Evolutionary conservation across 2,888 invertebrate genomes (phyloP).

Genomic region (Conus canariensis): DNA sequence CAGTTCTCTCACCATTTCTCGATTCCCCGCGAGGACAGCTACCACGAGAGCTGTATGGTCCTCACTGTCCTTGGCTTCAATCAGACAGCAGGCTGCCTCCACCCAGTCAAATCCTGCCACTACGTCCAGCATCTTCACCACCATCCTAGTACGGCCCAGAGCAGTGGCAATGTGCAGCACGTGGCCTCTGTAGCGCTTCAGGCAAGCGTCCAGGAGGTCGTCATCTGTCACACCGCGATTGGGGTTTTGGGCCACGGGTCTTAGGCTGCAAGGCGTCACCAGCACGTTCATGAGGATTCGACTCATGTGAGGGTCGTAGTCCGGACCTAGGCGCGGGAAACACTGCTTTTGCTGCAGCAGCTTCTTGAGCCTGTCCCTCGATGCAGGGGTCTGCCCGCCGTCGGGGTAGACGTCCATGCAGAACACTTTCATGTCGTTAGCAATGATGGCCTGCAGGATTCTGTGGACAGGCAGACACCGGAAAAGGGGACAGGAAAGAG

Average conservation of each 20-base stretch:
- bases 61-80: background rate
- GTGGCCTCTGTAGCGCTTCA: background rate
- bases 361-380: background rate
- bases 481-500: no score
- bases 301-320: background rate
- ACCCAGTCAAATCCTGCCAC: background rate
- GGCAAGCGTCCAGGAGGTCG: background rate
- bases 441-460: background rate
- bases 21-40: background rate
- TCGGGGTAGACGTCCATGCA: background rate
- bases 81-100: background rate
- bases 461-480: background rate
- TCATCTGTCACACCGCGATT: background rate
- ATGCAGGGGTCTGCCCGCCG: background rate
- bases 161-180: background rate
- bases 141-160: background rate
- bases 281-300: background rate
- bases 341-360: background rate
- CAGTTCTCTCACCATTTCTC: background rate
- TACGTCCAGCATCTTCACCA: background rate
- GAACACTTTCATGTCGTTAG: background rate
- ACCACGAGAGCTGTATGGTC: background rate
- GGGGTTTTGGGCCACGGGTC: background rate
- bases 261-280: background rate
- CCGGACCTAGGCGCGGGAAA: background rate